Evolutionary conservation across 2,113 vertebrate genomes (phyloP).

Genomic region (Telmatochromis sp.): DNA sequence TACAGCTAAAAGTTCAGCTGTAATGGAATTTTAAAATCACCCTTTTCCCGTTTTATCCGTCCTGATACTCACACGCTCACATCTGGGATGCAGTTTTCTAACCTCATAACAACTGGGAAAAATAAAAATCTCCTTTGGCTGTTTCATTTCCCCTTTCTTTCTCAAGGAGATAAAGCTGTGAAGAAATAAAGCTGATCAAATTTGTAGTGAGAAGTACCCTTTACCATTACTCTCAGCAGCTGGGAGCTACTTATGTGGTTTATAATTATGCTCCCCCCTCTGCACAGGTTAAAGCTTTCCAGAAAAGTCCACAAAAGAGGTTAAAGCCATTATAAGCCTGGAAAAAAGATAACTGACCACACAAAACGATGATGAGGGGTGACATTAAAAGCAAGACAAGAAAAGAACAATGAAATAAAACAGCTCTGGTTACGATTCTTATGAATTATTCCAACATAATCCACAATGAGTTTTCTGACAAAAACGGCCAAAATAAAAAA

Average conservation of each 20-base stretch:
- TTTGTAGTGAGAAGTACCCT: neutral
- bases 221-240: neutral
- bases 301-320: neutral
- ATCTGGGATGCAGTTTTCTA: neutral
- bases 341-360: neutral
- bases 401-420: neutral
- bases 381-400: neutral
- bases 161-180: neutral
- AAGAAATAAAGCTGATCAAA: neutral
- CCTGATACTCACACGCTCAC: neutral
- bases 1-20: neutral
- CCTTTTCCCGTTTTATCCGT: neutral
- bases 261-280: neutral
- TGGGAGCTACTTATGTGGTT: neutral
- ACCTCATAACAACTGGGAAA: neutral
- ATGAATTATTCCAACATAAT: constrained; percentile 2
- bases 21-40: neutral
- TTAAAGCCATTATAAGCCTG: neutral
- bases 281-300: neutral
- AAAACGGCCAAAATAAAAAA: constrained; percentile 36
- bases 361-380: neutral
- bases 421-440: neutral
- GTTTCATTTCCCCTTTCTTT: neutral
- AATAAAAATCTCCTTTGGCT: neutral
- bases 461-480: neutral